Evolutionary conservation across 2,888 invertebrate genomes (phyloP), one percentile per base, ranked within the genome.

Genomic region (Agrochola macilenta): DNA sequence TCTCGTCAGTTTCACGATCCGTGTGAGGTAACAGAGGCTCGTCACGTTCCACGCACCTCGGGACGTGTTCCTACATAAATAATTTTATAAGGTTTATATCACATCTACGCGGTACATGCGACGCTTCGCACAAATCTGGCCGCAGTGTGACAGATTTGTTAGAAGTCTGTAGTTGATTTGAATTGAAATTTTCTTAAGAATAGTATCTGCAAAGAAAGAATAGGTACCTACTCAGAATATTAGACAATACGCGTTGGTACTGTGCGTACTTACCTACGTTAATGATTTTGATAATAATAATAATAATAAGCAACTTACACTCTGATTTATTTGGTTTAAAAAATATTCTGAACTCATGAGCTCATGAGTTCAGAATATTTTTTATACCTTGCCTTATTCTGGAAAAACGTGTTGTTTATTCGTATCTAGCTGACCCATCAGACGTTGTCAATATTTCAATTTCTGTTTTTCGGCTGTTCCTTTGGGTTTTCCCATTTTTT

Each of bases 51-150:
- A 87, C 88, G 87, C 89, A 90, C 90, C 89, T 89, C 78, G 79
- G 68, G 60, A 88, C 91, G 91, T 91, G 90, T 75, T 75, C 80
- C 52, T 87, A 89, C 91, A 91, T 91, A 91, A 90, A 89, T 90
- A 87, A 87, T 82, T 74, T 71, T 35, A 72, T 66, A 64, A 71
- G 70, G 71, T 75, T 77, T 64, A 69, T 66, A 60, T 79, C 69
- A 60, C 73, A 72, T 64, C 76, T 69, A 58, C 66, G 52, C 68
- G 43, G 58, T 71, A 39, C 46, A 39, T 20, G 49, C 26, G 54
- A 69, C 69, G 20, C 57, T 69, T 69, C 54, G 43, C 70, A 74
- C 73, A 81, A 81, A 76, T 68, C 76, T 81, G 54, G 46, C 1
- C 70, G 9, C 71, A 43, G 39, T 35, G 58, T 65, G 23, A 20